Base-by-base conservation (phyloP, 92 coral and sea anemone genomes). In the Bergia sp. region DNA sequence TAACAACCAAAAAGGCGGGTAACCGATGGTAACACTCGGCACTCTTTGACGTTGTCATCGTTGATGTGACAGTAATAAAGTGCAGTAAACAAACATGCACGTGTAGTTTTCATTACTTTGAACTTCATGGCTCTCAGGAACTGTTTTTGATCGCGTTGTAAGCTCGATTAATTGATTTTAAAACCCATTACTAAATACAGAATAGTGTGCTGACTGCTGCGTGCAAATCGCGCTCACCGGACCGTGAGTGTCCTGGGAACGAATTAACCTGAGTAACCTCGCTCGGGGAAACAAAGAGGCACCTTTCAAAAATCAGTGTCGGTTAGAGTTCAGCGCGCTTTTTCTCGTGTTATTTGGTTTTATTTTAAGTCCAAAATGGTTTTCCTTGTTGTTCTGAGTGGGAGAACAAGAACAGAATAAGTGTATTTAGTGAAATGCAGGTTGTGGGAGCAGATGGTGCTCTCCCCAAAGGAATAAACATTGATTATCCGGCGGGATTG, bases 391-490 rank as follows among this genome's bases (percentile, higher is more conserved):
- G 76, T 72, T 72, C 76, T 72, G 76, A 72, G 76, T 72, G 5
- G 76, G 76, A 72, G 76, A 72, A 72, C 76, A 72, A 72, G 39
- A 72, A 72, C 37, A 72, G 76, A 4, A n/a, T 72, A 72, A 72
- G 5, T n/a, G 76, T 72, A 72, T 72, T 72, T 72, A 72, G 76
- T 72, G 76, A 72, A 72, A 72, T 72, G 41, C 76, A 72, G 76
- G 76, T 72, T 72, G 76, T 72, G 76, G 76, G 76, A 72, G 41
- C 76, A 72, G 76, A 72, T 72, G 38, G 76, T 72, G 76, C 76
- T 72, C 76, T 72, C 76, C 76, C 76, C 69, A 37, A 69, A 69
- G 75, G 75, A 69, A 69, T 69, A 69, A 69, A 16, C 1, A 15
- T 69, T 69, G 75, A 69, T 69, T 15, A 15, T 69, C 75, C 37